Percentiles rank a stretch among this genome's conserved stretches.
Conservation (phyloP, 2,797 vertebrate species). For the Spheniscus humboldti region DNA sequence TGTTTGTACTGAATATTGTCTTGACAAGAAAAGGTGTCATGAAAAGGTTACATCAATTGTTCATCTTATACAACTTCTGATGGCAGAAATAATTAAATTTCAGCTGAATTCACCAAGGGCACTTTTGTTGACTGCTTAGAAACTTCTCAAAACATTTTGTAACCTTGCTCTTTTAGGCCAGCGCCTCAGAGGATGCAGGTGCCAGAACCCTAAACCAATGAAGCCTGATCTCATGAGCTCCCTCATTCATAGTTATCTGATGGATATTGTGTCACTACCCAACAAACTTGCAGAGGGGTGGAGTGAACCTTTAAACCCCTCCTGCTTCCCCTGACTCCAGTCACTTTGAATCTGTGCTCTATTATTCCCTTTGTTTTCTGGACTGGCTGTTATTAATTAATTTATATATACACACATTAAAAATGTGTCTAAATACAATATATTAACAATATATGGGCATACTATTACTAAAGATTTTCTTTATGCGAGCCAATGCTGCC, state of each 20-base stretch:
- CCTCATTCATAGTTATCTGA: not conserved
- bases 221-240: not conserved
- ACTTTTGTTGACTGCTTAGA: not conserved
- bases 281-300: not conserved
- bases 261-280: not conserved
- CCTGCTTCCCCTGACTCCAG: not conserved
- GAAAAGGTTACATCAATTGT: not conserved
- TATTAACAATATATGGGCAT: not conserved
- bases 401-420: not conserved
- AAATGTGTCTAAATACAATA: not conserved
- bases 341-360: not conserved
- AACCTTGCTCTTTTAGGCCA: not conserved
- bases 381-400: not conserved
- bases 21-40: not conserved
- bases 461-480: not conserved
- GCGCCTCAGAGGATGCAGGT: rapidly evolving
- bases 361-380: not conserved
- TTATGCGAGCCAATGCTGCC: not conserved
- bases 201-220: not conserved
- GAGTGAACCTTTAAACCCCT: not conserved
- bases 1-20: not conserved
- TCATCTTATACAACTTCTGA: not conserved
- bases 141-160: not conserved
- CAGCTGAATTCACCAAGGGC: not conserved
- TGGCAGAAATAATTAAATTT: not conserved